Conservation (phyloP, 2,888 invertebrate genomes). For the Megamerina dolium region DNA sequence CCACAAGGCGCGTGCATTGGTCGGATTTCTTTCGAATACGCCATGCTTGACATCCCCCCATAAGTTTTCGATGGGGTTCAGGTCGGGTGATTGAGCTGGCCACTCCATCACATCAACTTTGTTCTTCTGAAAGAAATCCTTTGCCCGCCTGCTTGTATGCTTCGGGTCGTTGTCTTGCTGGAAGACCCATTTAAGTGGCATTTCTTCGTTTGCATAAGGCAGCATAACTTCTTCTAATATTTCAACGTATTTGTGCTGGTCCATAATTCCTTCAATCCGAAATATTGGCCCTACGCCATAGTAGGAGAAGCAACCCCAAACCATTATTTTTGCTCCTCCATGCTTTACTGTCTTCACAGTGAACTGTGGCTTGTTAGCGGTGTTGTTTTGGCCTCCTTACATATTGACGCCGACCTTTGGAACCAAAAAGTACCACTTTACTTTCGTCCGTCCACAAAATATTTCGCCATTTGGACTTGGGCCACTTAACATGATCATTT, state of each 20-base stretch:
- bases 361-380: no score
- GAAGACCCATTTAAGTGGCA: slow-evolving; percentile 7
- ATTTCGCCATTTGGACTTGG: no score
- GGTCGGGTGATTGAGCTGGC: no score
- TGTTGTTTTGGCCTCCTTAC: no score
- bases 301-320: background rate
- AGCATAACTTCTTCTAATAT: slow-evolving; percentile 20
- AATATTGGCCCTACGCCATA: background rate
- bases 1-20: background rate
- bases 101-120: no score
- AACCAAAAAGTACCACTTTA: no score
- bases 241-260: slow-evolving; percentile 15
- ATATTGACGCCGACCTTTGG: no score
- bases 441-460: no score
- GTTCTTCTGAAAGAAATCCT: slow-evolving; percentile 11
- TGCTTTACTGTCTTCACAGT: background rate
- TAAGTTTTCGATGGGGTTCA: no score
- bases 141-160: slow-evolving; percentile 9
- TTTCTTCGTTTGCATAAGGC: slow-evolving; percentile 19
- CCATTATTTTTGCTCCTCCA: background rate
- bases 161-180: no score
- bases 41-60: no score
- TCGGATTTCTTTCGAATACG: background rate
- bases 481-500: no score
- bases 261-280: slow-evolving; percentile 2